Base-by-base conservation (phyloP, 2,888 invertebrate species). In the Aleiodes alternator region DNA sequence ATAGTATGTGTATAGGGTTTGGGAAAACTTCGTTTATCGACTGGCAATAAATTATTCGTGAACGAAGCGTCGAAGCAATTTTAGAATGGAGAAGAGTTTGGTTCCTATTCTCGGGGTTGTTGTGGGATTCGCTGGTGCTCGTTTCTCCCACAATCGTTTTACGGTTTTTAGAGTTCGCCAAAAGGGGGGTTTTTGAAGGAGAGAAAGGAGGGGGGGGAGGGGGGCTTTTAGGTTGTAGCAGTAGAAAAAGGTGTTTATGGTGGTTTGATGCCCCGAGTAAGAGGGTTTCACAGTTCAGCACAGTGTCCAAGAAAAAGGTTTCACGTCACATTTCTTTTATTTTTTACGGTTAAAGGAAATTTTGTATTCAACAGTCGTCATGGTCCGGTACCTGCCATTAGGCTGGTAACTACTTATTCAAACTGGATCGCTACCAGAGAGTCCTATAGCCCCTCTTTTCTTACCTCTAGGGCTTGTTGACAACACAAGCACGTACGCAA, bases 331-430 rank as follows among this genome's bases (percentile, higher is more conserved):
- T 7, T 43, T 38, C 2, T 38, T 14, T n/a, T n/a, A 16, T 48
- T 48, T 64, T 48, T 48, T 34, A 34, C 29, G 43, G 43, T 48
- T 64, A 23, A 23, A 64, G 14, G 77, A 80, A 81, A 87, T 86
- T 87, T 77, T 73, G 87, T 86, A 88, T 87, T 87, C 87, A 82
- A 78, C 76, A 69, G 79, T 78, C 86, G 86, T 86, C 83, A 82
- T 78, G 81, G 85, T 86, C 85, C 87, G 80, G 85, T 82, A 83
- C 16, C 83, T 82, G 81, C 86, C 85, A 87, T 87, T 87, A 87
- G 84, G 82, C 83, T 80, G 81, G 84, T 87, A 86, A 88, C 87
- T 87, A 87, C 86, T 87, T 87, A 87, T 88, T 87, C 87, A 87
- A 86, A 84, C 85, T 82, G 84, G 81, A 87, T 86, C 84, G 84